Percentiles rank a stretch among this genome's conserved stretches.
Conservation (phyloP, 2,888 invertebrate species). For the Chromoteleia sp. region DNA sequence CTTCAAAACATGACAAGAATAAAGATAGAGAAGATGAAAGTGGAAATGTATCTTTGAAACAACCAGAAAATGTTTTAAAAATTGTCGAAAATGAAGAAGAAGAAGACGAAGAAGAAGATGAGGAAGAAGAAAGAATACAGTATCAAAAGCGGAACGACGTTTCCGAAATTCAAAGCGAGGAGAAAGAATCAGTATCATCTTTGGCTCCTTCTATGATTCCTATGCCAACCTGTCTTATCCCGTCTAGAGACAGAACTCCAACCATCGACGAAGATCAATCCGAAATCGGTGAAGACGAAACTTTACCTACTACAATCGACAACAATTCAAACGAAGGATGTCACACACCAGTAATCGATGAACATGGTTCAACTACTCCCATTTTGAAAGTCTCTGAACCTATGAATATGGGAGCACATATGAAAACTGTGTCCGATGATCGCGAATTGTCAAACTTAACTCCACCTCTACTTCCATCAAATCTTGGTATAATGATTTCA, state of each 20-base stretch:
- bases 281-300: slow-evolving; percentile 1
- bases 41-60: background rate
- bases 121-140: background rate
- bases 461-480: slow-evolving; percentile 41
- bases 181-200: background rate
- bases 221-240: background rate
- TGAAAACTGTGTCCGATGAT: slow-evolving; percentile 8
- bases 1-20: background rate
- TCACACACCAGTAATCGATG: slow-evolving; percentile 53
- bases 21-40: slow-evolving; percentile 6
- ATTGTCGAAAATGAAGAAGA: background rate
- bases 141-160: background rate
- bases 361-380: slow-evolving; percentile 10
- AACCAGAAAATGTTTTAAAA: background rate
- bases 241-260: slow-evolving; percentile 40
- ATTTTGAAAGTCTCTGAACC: background rate
- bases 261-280: slow-evolving; percentile 46
- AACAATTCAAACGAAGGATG: slow-evolving; percentile 28
- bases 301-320: background rate
- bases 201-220: slow-evolving; percentile 29
- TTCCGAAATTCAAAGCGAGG: background rate
- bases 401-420: background rate
- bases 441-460: slow-evolving; percentile 52
- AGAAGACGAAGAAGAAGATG: too few relatives aligned
- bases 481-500: background rate